Evolutionary conservation across 2,888 invertebrate genomes (phyloP).

Genomic region (Cephus spinipes): DNA sequence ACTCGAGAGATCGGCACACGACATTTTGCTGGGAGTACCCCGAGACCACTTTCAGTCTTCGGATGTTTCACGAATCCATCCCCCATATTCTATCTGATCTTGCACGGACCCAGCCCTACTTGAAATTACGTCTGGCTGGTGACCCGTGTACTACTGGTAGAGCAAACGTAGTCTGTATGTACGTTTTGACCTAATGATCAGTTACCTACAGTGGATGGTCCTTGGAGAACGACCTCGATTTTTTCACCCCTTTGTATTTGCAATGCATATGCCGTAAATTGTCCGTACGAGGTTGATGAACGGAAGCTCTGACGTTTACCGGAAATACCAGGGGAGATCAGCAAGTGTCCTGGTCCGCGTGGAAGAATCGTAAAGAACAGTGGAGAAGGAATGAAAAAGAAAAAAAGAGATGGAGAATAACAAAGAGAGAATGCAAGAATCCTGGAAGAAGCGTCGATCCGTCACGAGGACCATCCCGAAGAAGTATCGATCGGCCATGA

Average conservation of each 20-base stretch:
- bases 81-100: neutral
- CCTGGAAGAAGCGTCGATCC: neutral
- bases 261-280: neutral
- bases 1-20: neutral
- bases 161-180: neutral
- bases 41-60: neutral
- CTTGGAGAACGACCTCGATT: neutral
- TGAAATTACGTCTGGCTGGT: neutral
- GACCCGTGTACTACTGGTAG: neutral
- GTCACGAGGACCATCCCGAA: neutral
- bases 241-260: neutral
- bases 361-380: neutral
- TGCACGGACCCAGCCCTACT: neutral
- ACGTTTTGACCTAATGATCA: neutral
- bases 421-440: neutral
- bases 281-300: neutral
- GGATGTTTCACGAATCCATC: neutral
- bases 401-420: neutral
- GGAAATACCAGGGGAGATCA: neutral
- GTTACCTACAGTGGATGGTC: too few species aligned
- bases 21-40: neutral
- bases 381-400: neutral
- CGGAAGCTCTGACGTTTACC: neutral
- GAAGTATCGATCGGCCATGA: neutral
- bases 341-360: neutral